Percentiles rank a stretch among this genome's conserved stretches.
Conservation (phyloP, 1,140 invertebrate genomes). For the Pararge aegeria region DNA sequence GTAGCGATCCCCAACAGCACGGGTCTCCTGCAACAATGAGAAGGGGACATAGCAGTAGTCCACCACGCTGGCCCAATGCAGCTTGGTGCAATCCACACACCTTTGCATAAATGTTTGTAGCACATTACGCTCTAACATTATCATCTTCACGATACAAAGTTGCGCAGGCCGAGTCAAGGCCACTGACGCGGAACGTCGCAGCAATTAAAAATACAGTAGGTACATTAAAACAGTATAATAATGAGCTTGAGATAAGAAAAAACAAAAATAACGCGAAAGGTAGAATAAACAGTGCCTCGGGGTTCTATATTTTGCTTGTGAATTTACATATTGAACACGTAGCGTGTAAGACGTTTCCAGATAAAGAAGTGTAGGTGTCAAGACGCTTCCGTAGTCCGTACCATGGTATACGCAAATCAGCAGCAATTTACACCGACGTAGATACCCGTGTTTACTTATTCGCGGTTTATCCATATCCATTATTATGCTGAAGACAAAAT, state of each 20-base stretch:
- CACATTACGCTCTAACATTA: neutral
- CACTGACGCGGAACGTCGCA: neutral
- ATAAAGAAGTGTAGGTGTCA: slow-evolving; percentile 20
- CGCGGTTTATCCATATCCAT: neutral
- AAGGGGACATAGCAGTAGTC: too few species aligned
- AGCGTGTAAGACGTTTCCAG: slow-evolving; percentile 13
- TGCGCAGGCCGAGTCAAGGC: neutral
- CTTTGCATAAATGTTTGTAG: neutral
- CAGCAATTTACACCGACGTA: slow-evolving; percentile 21
- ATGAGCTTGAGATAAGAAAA: slow-evolving; percentile 5
- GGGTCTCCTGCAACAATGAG: too few species aligned
- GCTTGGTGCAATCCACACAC: too few species aligned
- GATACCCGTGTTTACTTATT: slow-evolving; percentile 4
- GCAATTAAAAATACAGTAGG: neutral
- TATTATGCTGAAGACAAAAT: neutral
- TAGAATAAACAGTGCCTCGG: neutral
- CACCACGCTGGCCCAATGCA: too few species aligned
- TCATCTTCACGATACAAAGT: neutral
- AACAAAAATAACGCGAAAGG: slow-evolving; percentile 1
- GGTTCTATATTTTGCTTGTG: neutral
- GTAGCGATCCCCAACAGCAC: too few species aligned
- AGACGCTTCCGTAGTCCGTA: slow-evolving; percentile 23
- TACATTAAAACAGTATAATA: slow-evolving; percentile 2
- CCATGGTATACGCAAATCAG: slow-evolving; percentile 25
- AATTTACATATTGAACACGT: slow-evolving; percentile 10